A percentile compares a stretch with the other conserved stretches of the same genome.
Evolutionary conservation across 2,797 vertebrate genomes (phyloP).

Genomic region (Leucoraja ocellata): DNA sequence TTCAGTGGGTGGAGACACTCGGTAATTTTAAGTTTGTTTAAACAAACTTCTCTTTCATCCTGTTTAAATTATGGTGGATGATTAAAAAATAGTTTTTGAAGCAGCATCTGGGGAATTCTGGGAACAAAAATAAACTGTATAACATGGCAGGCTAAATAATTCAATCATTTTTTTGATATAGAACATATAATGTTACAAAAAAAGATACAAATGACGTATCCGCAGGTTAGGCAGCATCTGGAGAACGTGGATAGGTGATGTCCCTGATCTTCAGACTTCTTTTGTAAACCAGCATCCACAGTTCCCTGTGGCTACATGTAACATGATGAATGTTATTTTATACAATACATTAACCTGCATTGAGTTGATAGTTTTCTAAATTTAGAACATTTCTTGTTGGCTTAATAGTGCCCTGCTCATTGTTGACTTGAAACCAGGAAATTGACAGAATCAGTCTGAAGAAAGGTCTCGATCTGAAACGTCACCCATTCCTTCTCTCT

Average conservation of each 20-base stretch:
- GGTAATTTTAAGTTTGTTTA: constrained; percentile 72
- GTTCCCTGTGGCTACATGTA: too few species aligned
- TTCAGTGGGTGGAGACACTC: constrained; percentile 68
- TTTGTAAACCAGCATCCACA: too few species aligned
- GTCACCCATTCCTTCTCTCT: too few species aligned
- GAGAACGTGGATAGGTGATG: too few species aligned
- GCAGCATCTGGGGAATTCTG: constrained; percentile 50
- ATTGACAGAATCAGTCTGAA: too few species aligned
- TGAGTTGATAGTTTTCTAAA: not conserved
- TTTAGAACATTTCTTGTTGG: not conserved
- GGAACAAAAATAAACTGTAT: constrained; percentile 42
- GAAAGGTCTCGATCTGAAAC: too few species aligned
- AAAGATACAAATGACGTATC: too few species aligned
- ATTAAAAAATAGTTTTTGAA: constrained; percentile 48
- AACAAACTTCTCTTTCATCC: constrained; percentile 81
- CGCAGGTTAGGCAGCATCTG: too few species aligned
- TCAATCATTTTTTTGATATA: not conserved
- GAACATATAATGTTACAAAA: not conserved
- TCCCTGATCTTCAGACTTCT: too few species aligned
- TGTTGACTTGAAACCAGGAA: not conserved
- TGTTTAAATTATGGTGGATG: constrained; percentile 73
- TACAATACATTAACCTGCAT: not conserved
- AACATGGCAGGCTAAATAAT: not conserved
- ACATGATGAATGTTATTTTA: not conserved
- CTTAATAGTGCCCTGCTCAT: not conserved